These are phyloP conservation scores for Tanytarsus gracilentus DNA, from an alignment of 2,888 invertebrate species.

Conservation along the genomic window DNA sequence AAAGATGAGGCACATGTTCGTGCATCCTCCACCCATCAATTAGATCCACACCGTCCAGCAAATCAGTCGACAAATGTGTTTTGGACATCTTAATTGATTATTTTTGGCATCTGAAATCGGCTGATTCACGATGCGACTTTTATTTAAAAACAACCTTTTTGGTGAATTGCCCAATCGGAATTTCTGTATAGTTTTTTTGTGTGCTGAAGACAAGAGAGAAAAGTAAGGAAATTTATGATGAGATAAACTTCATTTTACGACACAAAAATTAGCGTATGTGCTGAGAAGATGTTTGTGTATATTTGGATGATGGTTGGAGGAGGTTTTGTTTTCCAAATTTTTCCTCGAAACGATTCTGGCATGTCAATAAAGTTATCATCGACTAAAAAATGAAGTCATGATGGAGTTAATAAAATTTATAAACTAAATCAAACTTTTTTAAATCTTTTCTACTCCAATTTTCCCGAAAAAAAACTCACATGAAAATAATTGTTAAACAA, in stretches of 20 bases:
- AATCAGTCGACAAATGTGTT: constrained; percentile 7
- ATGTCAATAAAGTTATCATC: neutral
- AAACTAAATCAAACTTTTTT: too few species aligned
- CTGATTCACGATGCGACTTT: neutral
- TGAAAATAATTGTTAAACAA: neutral
- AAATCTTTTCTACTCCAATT: constrained; percentile 5
- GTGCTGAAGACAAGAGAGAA: neutral
- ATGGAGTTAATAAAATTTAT: too few species aligned
- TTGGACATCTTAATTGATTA: constrained; percentile 14
- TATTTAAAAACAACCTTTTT: too few species aligned
- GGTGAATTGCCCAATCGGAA: constrained; percentile 4
- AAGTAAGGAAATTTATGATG: neutral
- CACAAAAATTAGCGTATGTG: neutral
- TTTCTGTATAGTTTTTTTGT: neutral
- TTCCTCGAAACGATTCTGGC: neutral
- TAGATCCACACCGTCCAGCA: constrained; percentile 15
- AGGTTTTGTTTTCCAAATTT: neutral
- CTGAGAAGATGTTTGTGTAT: too few species aligned
- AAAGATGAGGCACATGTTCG: constrained; percentile 21
- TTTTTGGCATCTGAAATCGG: constrained; percentile 9
- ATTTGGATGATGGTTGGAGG: neutral
- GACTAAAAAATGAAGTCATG: too few species aligned
- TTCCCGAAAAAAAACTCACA: constrained; percentile 7
- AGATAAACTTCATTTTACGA: neutral
- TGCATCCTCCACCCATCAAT: neutral